phyloP scores from a whole-genome alignment of 2,888 invertebrate species.

The Parnassius mnemosyne region DNA sequence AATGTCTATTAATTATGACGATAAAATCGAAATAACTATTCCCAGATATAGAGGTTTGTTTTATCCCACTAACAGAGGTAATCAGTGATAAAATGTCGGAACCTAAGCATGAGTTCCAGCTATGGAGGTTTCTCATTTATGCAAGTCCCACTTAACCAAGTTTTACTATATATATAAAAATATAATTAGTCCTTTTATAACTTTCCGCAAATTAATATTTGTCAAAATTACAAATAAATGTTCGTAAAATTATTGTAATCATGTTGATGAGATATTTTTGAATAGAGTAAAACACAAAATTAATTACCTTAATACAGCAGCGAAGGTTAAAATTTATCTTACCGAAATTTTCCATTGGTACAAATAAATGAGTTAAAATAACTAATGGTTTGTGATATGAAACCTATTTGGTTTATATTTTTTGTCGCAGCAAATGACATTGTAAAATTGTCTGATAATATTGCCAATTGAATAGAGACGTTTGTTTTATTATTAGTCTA shows the following conservation, averaged over 20 bases:
- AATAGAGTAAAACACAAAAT: conserved; percentile 3
- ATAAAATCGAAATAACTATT: too few relatives aligned
- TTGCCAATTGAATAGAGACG: background rate
- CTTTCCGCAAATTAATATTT: too few relatives aligned
- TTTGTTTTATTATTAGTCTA: background rate
- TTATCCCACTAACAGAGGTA: too few relatives aligned
- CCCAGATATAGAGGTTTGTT: too few relatives aligned
- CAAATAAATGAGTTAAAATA: conserved; percentile 14
- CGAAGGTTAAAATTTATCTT: conserved; percentile 16
- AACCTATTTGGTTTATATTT: conserved; percentile 15
- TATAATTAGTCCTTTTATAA: too few relatives aligned
- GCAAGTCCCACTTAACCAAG: too few relatives aligned
- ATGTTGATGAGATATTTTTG: conserved; percentile 10
- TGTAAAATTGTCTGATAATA: conserved; percentile 10
- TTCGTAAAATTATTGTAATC: conserved; percentile 4
- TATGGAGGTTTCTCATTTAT: too few relatives aligned
- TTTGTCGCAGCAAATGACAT: conserved; percentile 6
- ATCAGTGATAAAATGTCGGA: too few relatives aligned
- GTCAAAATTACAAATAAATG: background rate
- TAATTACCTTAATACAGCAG: conserved; percentile 13
- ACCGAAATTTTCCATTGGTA: conserved; percentile 21
- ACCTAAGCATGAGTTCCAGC: too few relatives aligned
- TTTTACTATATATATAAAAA: too few relatives aligned
- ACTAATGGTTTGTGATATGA: conserved; percentile 23
- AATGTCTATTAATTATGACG: too few relatives aligned